Evolutionary conservation across 2,113 vertebrate species (phyloP), one percentile per base, ranked within the genome.

Genomic region (Neolamprologus falcicula): DNA sequence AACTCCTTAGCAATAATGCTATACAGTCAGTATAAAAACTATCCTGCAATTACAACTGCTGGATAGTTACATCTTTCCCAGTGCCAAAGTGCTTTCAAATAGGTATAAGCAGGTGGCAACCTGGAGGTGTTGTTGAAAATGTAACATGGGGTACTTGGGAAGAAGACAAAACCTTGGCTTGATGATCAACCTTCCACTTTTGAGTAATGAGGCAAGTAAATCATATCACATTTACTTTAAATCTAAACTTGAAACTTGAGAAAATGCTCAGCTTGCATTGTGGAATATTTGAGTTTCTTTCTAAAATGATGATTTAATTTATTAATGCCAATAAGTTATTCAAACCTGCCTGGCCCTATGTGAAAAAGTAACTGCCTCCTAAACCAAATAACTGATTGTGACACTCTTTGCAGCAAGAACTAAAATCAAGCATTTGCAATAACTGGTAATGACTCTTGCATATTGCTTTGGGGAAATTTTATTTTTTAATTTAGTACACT

Each of bases 301-400:
- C 40, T 26, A 42, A 42, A 73, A 73, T 26, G 35, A 45, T 26
- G 21, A 73, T 73, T 73, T 45, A 0, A 26, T 5, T 73, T 45
- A 68, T 73, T 45, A 45, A 45, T 26, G 37, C 13, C 1, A 45
- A 26, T 2, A 73, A 4, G 7, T 26, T 26, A 47, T 73, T 26
- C 40, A 73, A 73, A 73, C 40, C 40, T 73, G 24, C 21, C 4
- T 73, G 40, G 9, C 26, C 68, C 21, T 26, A 7, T 45, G 40
- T 45, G 0, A 7, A 45, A 73, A 45, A 0, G 5, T 45, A 45
- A 68, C 0, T 68, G n/a, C 7, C n/a, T 42, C 21, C 37, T 73
- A 73, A 45, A 73, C 21, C 68, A 47, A 73, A 26, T 45, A 45
- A 73, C 37, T 10, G 21, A 16, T 7, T 17, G 5, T 73, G 37